Evolutionary conservation across 2,888 invertebrate species (phyloP).

Genomic region (Osmoderma eremita): DNA sequence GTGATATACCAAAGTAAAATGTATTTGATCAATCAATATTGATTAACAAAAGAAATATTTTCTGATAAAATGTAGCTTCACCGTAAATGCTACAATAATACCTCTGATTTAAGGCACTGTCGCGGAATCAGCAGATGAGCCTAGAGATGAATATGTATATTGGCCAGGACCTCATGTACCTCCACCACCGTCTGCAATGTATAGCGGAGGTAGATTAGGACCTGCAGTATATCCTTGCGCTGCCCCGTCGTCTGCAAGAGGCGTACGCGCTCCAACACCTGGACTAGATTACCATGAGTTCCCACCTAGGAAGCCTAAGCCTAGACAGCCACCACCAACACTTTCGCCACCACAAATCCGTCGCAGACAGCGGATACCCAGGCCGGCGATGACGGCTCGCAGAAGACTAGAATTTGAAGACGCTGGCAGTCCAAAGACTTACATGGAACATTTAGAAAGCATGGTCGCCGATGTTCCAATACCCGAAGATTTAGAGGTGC

Average conservation of each 20-base stretch:
- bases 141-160: slow-evolving; percentile 31
- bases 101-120: slow-evolving; percentile 9
- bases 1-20: too few species aligned
- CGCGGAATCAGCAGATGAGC: slow-evolving; percentile 19
- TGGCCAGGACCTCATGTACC: slow-evolving; percentile 29
- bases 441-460: slow-evolving; percentile 24
- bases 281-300: not conserved
- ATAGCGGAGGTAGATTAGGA: slow-evolving; percentile 20
- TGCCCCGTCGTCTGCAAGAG: slow-evolving; percentile 18
- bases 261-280: not conserved
- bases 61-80: too few species aligned
- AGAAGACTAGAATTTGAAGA: slow-evolving; percentile 13
- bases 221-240: slow-evolving; percentile 10
- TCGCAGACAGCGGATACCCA: slow-evolving; percentile 7
- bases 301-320: not conserved
- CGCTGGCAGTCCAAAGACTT: not conserved
- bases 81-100: not conserved
- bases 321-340: not conserved
- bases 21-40: too few species aligned
- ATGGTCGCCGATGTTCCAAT: slow-evolving; percentile 32
- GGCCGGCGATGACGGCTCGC: slow-evolving; percentile 2
- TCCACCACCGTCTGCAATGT: slow-evolving; percentile 1
- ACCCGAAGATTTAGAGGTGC: slow-evolving; percentile 21
- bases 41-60: too few species aligned
- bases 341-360: slow-evolving; percentile 1